These are phyloP conservation scores for Acleris emargana DNA, from an alignment of 2,888 invertebrate species.

Conservation along the genomic window DNA sequence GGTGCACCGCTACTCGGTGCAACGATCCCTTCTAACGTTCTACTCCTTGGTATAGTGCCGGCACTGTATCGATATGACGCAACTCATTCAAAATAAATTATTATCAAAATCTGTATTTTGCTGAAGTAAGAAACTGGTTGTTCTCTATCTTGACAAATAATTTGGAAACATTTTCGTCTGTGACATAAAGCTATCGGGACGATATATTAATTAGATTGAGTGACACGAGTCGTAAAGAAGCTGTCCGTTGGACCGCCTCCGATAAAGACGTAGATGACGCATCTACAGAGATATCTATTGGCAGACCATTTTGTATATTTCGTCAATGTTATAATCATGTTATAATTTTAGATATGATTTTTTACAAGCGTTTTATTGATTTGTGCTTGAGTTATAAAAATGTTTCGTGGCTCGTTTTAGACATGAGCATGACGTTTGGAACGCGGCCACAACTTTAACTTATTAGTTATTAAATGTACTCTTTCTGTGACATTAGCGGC, in stretches of 20 bases:
- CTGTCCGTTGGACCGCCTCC: slow-evolving; percentile 54
- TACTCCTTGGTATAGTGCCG: slow-evolving; percentile 47
- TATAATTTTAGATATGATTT: slow-evolving; percentile 22
- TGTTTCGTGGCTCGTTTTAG: not conserved
- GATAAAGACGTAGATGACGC: slow-evolving; percentile 62
- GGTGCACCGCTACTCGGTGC: slow-evolving; percentile 62
- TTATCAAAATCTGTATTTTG: slow-evolving; percentile 11
- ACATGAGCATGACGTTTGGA: no score
- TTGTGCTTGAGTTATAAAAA: not conserved
- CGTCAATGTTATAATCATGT: slow-evolving; percentile 30
- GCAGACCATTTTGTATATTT: slow-evolving; percentile 45
- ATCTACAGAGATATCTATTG: slow-evolving; percentile 66
- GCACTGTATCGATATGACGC: slow-evolving; percentile 33
- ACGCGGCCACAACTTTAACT: no score
- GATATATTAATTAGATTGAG: slow-evolving; percentile 55
- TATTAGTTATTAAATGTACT: no score
- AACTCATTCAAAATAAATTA: slow-evolving; percentile 5
- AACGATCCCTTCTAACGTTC: slow-evolving; percentile 59
- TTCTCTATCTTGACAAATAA: slow-evolving; percentile 32
- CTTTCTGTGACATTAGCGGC: no score
- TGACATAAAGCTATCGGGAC: slow-evolving; percentile 44
- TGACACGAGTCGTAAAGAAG: slow-evolving; percentile 59
- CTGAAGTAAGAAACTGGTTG: not conserved
- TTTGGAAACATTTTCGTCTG: slow-evolving; percentile 40
- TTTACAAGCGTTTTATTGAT: slow-evolving; percentile 2